Percentiles rank a stretch among this genome's conserved stretches.
Evolutionary conservation across 2,113 vertebrate species (phyloP).

Genomic region (Takifugu flavidus): DNA sequence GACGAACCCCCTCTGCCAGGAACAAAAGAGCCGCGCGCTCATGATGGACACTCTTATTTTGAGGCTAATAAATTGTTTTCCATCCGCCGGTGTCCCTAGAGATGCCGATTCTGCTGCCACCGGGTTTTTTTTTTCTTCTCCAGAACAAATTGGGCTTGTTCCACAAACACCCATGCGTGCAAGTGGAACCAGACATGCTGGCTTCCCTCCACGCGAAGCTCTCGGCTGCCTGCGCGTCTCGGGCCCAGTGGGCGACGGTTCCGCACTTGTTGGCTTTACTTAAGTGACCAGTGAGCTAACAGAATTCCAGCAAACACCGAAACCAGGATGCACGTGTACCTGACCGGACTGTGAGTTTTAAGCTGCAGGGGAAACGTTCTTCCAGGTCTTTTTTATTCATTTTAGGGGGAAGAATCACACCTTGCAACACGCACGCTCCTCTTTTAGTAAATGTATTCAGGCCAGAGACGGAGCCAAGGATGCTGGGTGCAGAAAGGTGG

Average conservation of each 20-base stretch:
- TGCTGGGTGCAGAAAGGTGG: too few relatives aligned
- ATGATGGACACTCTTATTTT: constrained; percentile 38
- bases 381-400: too few relatives aligned
- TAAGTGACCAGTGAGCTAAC: constrained; percentile 23
- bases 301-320: not conserved
- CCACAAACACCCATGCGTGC: constrained; percentile 28
- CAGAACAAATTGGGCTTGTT: constrained; percentile 28
- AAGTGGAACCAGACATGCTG: constrained; percentile 31
- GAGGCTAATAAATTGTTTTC: constrained; percentile 43
- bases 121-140: not conserved
- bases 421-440: too few relatives aligned
- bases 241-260: constrained; percentile 23
- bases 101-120: constrained; percentile 3
- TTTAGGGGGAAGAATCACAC: too few relatives aligned
- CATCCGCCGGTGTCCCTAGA: constrained; percentile 19
- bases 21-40: constrained; percentile 23
- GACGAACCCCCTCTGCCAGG: constrained; percentile 15
- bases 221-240: too few relatives aligned
- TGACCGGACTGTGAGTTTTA: too few relatives aligned
- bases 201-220: constrained; percentile 10
- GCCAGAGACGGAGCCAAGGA: not conserved
- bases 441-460: too few relatives aligned
- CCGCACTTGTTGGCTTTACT: constrained; percentile 14
- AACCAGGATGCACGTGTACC: not conserved
- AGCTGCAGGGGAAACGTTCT: too few relatives aligned